Percentiles rank a stretch among this genome's conserved stretches.
Conservation (phyloP, 2,888 invertebrate species). For the Cepaea hortensis region DNA sequence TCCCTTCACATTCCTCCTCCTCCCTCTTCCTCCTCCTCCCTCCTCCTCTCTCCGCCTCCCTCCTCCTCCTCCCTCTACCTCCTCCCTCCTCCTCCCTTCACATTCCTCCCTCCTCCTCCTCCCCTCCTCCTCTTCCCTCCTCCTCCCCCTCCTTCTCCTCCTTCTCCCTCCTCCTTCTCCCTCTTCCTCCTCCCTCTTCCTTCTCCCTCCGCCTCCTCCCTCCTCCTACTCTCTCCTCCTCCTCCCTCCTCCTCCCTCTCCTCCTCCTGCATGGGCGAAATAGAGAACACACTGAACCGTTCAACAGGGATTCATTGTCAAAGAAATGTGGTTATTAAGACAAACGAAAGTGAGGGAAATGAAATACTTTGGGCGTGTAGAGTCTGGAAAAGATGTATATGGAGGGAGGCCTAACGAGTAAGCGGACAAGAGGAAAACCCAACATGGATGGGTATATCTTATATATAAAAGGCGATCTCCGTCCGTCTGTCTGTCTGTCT, state of each 20-base stretch:
- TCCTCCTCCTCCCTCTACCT: conserved; percentile 23
- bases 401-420: no score
- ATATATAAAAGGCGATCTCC: no score
- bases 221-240: not conserved
- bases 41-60: not conserved
- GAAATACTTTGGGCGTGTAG: no score
- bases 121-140: not conserved
- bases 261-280: no score
- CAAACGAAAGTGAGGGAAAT: no score
- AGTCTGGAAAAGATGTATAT: no score
- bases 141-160: not conserved
- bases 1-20: not conserved
- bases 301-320: no score
- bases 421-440: no score
- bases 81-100: not conserved
- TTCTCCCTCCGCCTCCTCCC: not conserved
- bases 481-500: no score
- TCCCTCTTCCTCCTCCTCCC: not conserved
- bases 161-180: conserved; percentile 16
- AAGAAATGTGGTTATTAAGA: no score
- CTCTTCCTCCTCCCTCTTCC: conserved; percentile 9
- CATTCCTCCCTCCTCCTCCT: not conserved
- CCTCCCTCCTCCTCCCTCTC: not conserved
- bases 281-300: no score
- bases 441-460: no score